Conservation (phyloP, 2,888 invertebrate genomes). For the Eupithecia pulchellata region DNA sequence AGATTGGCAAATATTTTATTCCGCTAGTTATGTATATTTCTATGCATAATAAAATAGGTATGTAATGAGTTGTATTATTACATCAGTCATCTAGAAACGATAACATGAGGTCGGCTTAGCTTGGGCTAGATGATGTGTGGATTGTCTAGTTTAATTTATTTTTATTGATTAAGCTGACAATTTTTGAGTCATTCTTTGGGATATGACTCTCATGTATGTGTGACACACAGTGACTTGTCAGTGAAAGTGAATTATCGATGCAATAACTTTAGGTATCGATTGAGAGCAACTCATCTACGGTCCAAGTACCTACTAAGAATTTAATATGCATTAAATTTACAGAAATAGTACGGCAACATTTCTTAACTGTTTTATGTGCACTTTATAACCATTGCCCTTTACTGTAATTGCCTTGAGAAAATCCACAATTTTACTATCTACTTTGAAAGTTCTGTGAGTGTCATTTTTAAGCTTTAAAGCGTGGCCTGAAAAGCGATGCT, state of each 20-base stretch:
- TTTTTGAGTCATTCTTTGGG: background rate
- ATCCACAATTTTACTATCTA: constrained; percentile 49
- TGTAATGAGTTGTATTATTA: no score
- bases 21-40: no score
- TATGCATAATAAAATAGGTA: background rate
- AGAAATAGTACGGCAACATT: constrained; percentile 39
- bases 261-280: constrained; percentile 8
- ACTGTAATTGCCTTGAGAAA: constrained; percentile 59
- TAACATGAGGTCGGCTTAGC: no score
- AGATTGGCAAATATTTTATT: no score
- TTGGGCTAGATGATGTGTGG: no score
- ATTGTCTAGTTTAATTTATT: no score
- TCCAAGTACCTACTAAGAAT: constrained; percentile 7
- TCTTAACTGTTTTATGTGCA: constrained; percentile 41
- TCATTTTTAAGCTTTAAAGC: constrained; percentile 43
- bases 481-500: constrained; percentile 41
- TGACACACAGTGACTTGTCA: background rate
- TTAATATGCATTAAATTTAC: constrained; percentile 39
- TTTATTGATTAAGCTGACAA: background rate
- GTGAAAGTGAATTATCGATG: constrained; percentile 3
- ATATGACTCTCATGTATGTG: background rate
- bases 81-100: no score
- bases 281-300: constrained; percentile 10
- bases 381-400: constrained; percentile 57
- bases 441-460: constrained; percentile 43